Conservation (phyloP, 2,888 invertebrate genomes). For the Nematopogon swammerdamellus region DNA sequence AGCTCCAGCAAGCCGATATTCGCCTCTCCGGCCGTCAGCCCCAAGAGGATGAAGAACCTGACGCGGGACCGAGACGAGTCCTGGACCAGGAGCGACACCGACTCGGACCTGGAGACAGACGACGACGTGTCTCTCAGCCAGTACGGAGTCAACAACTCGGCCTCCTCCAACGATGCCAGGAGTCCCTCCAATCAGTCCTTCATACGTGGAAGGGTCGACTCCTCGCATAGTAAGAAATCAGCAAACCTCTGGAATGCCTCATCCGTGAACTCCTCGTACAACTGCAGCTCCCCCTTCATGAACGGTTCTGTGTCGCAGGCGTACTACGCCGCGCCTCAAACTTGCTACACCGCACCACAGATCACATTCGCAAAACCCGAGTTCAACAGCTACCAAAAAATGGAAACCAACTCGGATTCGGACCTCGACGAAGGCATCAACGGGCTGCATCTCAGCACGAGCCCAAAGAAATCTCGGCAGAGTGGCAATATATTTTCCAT, state of each 20-base stretch:
- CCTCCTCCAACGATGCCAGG: slow-evolving; percentile 34
- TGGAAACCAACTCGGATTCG: slow-evolving; percentile 39
- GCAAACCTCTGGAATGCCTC: slow-evolving; percentile 37
- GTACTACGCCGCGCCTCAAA: neutral
- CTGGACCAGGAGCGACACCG: slow-evolving; percentile 26
- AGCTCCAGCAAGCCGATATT: slow-evolving; percentile 15
- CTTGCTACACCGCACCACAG: neutral
- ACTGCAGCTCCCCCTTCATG: slow-evolving; percentile 29
- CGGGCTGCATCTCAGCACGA: slow-evolving; percentile 42
- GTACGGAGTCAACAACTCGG: slow-evolving; percentile 40
- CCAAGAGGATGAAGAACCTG: slow-evolving; percentile 30
- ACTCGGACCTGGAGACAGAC: slow-evolving; percentile 32
- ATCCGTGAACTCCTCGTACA: slow-evolving; percentile 39
- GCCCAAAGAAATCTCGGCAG: slow-evolving; percentile 29
- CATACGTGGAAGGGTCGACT: slow-evolving; percentile 30
- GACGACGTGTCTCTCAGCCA: slow-evolving; percentile 46
- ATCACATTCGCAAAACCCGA: slow-evolving; percentile 38
- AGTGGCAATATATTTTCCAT: slow-evolving; percentile 45
- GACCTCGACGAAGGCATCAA: slow-evolving; percentile 55
- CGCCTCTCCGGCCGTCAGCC: slow-evolving; percentile 3
- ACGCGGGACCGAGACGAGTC: slow-evolving; percentile 21
- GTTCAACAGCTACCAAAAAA: slow-evolving; percentile 39
- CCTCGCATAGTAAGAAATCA: slow-evolving; percentile 18
- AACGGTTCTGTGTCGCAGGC: slow-evolving; percentile 28
- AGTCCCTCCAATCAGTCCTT: slow-evolving; percentile 26